Percentiles rank a stretch among this genome's conserved stretches.
Conservation (phyloP, 92 coral and sea anemone genomes). For the Parazoanthus swiftii region DNA sequence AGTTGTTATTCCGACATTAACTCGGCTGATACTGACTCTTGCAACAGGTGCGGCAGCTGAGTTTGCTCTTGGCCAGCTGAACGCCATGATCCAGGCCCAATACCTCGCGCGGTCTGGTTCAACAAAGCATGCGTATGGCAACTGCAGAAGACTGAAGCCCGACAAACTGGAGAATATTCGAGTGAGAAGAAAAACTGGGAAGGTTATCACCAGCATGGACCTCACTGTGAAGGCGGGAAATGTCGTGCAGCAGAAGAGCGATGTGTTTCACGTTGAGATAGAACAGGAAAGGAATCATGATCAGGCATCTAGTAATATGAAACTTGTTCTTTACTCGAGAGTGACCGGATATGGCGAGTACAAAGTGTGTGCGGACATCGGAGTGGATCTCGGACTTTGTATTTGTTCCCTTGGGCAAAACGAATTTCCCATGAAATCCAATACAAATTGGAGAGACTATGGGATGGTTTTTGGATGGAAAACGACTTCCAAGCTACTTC, state of each 20-base stretch:
- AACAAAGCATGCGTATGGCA: constrained; percentile 16
- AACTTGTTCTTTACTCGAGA: constrained; percentile 22
- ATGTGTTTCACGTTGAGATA: constrained; percentile 8
- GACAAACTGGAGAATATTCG: constrained; percentile 9
- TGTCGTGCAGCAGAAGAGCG: constrained; percentile 20
- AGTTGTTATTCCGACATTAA: too few relatives aligned
- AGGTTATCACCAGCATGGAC: constrained; percentile 37
- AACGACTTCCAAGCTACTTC: background rate
- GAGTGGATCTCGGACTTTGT: constrained; percentile 30
- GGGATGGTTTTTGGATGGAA: constrained; percentile 9
- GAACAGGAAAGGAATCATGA: background rate
- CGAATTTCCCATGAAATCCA: background rate
- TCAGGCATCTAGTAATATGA: constrained; percentile 5
- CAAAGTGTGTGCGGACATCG: constrained; percentile 32
- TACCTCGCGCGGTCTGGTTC: constrained; percentile 7
- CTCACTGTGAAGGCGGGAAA: constrained; percentile 40
- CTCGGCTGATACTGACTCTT: background rate
- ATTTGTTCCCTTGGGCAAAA: constrained; percentile 22
- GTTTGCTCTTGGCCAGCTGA: constrained; percentile 44
- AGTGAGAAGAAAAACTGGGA: constrained; percentile 16
- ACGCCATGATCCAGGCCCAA: constrained; percentile 34
- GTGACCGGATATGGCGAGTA: constrained; percentile 40
- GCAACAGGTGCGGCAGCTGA: constrained; percentile 20
- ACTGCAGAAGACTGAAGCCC: constrained; percentile 32
- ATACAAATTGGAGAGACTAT: background rate